Base-by-base conservation (phyloP, 2,888 invertebrate genomes). In the Aphodius sticticus region DNA sequence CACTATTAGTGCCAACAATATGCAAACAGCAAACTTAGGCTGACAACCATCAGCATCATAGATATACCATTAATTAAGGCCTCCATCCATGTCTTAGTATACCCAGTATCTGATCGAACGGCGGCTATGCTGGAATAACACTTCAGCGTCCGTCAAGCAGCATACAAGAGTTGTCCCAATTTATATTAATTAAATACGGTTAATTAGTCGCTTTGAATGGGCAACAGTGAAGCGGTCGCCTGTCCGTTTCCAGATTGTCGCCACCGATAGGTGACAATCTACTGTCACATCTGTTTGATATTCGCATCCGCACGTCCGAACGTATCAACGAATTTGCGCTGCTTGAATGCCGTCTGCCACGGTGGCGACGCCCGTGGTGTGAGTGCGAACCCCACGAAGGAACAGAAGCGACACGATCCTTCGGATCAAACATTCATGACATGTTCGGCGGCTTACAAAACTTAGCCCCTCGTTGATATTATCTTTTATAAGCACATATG, bases 401-500 rank as follows among this genome's bases (percentile, higher is more conserved):
- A 53, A 53, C 53, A 9, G 53, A 53, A 53, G 53, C 53, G 53
- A 53, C 76, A 70, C 53, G 53, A 12, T 53, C 53, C 53, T 74
- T 69, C 75, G 76, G 77, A 80, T 80, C 80, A 78, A 80, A 82
- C 80, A 83, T 83, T 82, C 83, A 83, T 82, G 80, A 81, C 82
- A 81, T 82, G 83, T 83, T 83, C 82, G 81, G 82, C 79, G 81
- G 83, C 82, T 81, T 81, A 81, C 81, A 79, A 81, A 82, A 82
- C 81, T 83, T 83, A 81, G 81, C 80, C 69, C 78, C 70, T 53
- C 76, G 76, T 82, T 80, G 84, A 82, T 82, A 83, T 84, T 84
- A 84, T 84, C 84, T 84, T 82, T 82, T 83, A 82, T 82, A 84
- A 83, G 81, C 82, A 83, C 82, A 84, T 83, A 84, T 82, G 83